Base-by-base conservation (phyloP, 2,113 vertebrate genomes). In the Athene cunicularia region DNA sequence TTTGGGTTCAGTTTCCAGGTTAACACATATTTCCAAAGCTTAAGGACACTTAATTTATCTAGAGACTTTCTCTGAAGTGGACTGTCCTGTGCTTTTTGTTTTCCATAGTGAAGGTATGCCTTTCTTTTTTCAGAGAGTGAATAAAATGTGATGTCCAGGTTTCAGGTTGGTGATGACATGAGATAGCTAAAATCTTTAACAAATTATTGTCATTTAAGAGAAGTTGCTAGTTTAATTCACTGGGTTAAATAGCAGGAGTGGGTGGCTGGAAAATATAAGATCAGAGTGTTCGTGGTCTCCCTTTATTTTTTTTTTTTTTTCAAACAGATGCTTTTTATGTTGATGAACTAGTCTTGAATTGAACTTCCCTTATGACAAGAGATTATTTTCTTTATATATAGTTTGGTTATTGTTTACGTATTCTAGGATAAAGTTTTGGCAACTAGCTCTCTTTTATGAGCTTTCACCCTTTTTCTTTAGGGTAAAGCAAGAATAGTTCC, bases 171-270 rank as follows among this genome's bases (percentile, higher is more conserved):
- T 96, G 75, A 88, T 96, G 88, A 95, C 88, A 70, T 92, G 87
- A 96, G 90, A 96, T 96, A 95, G 64, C 58, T 96, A 94, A 95
- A 96, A 95, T 96, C 92, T 95, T 96, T 94, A 96, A 90, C 95
- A 73, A 97, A 74, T 80, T 95, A 77, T 92, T 97, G 90, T 95
- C 98, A 97, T 97, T 97, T 93, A 97, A 92, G 88, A 96, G 73
- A 95, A 93, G 58, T 76, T 97, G 83, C 86, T 88, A 37, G 30
- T 95, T 96, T 97, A 96, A 97, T 97, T 97, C 83, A 86, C 53
- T 96, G 80, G 6, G 68, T 97, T 95, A 95, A 97, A 81, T 39
- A 95, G 80, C 92, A 97, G 94, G 56, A 92, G 66, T 76, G 74
- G 55, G 72, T 96, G 80, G 83, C 64, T 96, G 75, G 39, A 86